A percentile compares a stretch with the other conserved stretches of the same genome.
phyloP scores from a whole-genome alignment of 2,113 vertebrate species.

The Hippoglossus stenolepis region DNA sequence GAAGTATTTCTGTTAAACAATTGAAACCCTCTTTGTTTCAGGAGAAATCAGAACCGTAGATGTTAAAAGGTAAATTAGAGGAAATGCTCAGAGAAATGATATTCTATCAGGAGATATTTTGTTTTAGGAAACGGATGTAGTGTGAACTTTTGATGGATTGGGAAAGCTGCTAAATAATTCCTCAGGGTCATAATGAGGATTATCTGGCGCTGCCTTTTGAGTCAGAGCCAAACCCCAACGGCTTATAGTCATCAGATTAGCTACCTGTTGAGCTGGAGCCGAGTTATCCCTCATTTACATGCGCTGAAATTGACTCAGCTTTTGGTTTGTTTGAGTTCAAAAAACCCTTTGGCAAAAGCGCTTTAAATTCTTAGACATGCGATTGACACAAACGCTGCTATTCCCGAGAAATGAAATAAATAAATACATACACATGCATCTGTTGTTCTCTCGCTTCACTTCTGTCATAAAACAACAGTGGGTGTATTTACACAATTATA shows the following conservation, averaged over 20 bases:
- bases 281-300: slow-evolving; percentile 15
- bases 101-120: background rate
- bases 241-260: slow-evolving; percentile 11
- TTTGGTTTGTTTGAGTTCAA: too few relatives aligned
- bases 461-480: slow-evolving; percentile 38
- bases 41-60: background rate
- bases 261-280: background rate
- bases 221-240: slow-evolving; percentile 23
- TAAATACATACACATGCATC: slow-evolving; percentile 55
- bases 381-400: slow-evolving; percentile 81
- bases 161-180: slow-evolving; percentile 56
- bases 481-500: slow-evolving; percentile 47
- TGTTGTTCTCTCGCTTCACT: slow-evolving; percentile 42
- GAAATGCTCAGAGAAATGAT: background rate
- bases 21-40: slow-evolving; percentile 15
- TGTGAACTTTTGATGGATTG: slow-evolving; percentile 25
- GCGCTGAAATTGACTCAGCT: background rate
- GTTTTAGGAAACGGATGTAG: background rate
- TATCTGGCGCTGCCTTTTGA: slow-evolving; percentile 40
- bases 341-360: background rate
- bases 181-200: slow-evolving; percentile 38
- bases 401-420: slow-evolving; percentile 58
- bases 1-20: background rate
- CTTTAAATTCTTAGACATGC: background rate
- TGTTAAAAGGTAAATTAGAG: background rate